Percentiles rank a stretch among this genome's conserved stretches.
phyloP scores from a whole-genome alignment of 1,140 invertebrate genomes.

The Elysia chlorotica region DNA sequence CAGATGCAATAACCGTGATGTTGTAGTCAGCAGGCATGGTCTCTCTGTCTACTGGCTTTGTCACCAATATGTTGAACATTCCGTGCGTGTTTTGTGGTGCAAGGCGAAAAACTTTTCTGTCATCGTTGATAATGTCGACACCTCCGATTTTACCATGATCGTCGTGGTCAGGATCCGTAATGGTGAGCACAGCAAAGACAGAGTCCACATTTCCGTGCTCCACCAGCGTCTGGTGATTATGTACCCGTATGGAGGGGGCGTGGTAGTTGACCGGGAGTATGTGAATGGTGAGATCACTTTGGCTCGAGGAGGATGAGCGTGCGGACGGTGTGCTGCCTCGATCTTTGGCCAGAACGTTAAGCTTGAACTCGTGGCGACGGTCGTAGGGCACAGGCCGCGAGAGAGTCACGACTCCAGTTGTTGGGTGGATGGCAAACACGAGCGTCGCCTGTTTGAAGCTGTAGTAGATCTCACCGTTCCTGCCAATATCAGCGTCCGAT shows the following conservation, averaged over 20 bases:
- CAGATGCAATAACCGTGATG: constrained; percentile 81
- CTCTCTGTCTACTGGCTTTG: constrained; percentile 74
- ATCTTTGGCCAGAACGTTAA: constrained; percentile 83
- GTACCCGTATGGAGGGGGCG: constrained; percentile 80
- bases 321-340: constrained; percentile 71
- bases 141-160: constrained; percentile 80
- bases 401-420: constrained; percentile 84
- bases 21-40: constrained; percentile 66
- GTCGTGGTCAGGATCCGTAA: constrained; percentile 81
- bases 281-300: constrained; percentile 76
- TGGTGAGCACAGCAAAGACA: constrained; percentile 83
- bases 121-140: constrained; percentile 81
- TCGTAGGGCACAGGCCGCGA: constrained; percentile 72
- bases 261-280: constrained; percentile 86
- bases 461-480: constrained; percentile 96
- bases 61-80: constrained; percentile 64
- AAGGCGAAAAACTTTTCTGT: constrained; percentile 84
- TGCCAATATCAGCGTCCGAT: constrained; percentile 91
- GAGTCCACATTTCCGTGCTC: constrained; percentile 68
- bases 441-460: constrained; percentile 83
- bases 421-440: constrained; percentile 89
- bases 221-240: constrained; percentile 76
- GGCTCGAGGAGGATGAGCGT: constrained; percentile 65
- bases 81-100: constrained; percentile 62
- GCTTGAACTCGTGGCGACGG: constrained; percentile 66